A percentile compares a stretch with the other conserved stretches of the same genome.
These are phyloP conservation scores for Branchellion lobata DNA, from an alignment of 2,888 invertebrate species.

Conservation along the genomic window DNA sequence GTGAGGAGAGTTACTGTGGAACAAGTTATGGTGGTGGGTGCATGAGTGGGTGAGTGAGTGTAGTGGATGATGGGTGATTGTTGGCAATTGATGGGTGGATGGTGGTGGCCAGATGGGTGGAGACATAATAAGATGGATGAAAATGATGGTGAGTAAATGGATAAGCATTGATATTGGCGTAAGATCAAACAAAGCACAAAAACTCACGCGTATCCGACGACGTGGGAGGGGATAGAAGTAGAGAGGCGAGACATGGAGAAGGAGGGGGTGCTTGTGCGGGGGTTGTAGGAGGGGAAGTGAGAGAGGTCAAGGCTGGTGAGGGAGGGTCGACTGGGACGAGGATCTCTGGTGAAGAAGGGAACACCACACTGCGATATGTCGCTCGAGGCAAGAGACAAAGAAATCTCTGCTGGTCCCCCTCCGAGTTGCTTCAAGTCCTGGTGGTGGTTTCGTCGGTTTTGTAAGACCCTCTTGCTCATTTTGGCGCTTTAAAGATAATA, in stretches of 20 bases:
- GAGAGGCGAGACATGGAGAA: constrained; percentile 49
- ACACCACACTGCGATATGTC: background rate
- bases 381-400: background rate
- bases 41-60: background rate
- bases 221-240: constrained; percentile 54
- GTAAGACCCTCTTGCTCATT: too few species aligned
- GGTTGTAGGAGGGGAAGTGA: constrained; percentile 54
- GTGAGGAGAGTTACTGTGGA: constrained; percentile 1
- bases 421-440: constrained; percentile 9
- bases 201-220: constrained; percentile 8
- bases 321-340: background rate
- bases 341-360: constrained; percentile 3
- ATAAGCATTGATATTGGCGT: background rate
- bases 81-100: too few species aligned
- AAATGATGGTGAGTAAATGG: background rate
- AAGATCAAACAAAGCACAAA: background rate
- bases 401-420: background rate
- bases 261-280: constrained; percentile 58
- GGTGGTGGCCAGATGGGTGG: too few species aligned
- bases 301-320: constrained; percentile 47
- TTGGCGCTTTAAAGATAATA: too few species aligned
- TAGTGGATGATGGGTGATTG: too few species aligned
- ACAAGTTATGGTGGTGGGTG: background rate
- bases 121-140: too few species aligned
- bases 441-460: too few species aligned